Evolutionary conservation across 2,113 vertebrate species (phyloP).

Genomic region (Baryphthengus martii): DNA sequence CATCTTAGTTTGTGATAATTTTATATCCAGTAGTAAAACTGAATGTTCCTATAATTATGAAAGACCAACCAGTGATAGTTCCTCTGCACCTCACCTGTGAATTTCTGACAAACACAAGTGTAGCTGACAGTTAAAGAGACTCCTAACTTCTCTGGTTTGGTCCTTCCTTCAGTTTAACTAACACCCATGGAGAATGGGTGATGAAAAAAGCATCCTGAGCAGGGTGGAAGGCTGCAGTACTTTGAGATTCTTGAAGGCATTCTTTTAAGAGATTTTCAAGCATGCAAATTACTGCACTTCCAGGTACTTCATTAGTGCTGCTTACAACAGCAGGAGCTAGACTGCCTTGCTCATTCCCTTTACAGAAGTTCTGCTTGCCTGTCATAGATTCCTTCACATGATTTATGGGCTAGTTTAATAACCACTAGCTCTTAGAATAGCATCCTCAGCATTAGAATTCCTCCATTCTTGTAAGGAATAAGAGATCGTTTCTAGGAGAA

Average conservation of each 20-base stretch:
- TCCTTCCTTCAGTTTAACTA: neutral
- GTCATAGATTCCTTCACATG: neutral
- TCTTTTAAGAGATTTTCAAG: neutral
- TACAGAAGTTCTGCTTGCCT: neutral
- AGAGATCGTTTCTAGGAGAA: neutral
- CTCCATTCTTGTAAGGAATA: neutral
- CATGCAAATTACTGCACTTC: neutral
- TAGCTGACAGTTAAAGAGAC: neutral
- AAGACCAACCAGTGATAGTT: neutral
- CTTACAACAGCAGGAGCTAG: neutral
- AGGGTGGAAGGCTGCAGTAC: neutral
- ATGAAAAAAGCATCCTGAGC: neutral
- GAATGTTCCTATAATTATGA: neutral
- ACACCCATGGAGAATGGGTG: neutral
- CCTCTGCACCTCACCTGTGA: neutral
- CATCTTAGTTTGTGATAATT: neutral
- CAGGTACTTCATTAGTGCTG: neutral
- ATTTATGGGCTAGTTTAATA: neutral
- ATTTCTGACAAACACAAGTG: neutral
- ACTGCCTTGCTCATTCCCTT: neutral
- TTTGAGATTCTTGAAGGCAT: neutral
- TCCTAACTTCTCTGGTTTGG: neutral
- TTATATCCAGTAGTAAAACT: neutral
- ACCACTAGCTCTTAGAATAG: neutral
- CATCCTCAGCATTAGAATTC: neutral